These are phyloP conservation scores for Rhagium mordax DNA, from an alignment of 2,888 invertebrate genomes.

Conservation along the genomic window DNA sequence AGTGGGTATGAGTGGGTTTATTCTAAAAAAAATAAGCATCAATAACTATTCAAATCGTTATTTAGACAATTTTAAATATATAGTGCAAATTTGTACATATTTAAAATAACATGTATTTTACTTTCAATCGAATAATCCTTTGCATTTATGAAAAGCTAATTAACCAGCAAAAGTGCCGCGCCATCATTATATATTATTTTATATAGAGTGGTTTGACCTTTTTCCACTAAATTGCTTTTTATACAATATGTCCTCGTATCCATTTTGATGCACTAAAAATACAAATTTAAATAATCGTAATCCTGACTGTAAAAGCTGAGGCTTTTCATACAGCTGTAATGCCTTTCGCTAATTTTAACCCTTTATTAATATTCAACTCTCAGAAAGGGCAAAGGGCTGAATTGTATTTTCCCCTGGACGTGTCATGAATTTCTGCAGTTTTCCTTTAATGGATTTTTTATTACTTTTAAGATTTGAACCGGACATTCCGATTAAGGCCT, in stretches of 20 bases:
- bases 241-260: not conserved
- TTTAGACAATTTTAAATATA: too few relatives aligned
- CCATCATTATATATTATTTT: not conserved
- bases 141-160: not conserved
- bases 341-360: slow-evolving; percentile 14
- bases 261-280: not conserved
- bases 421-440: slow-evolving; percentile 23
- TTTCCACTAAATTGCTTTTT: slow-evolving; percentile 13
- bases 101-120: not conserved
- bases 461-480: slow-evolving; percentile 24
- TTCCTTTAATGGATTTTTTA: slow-evolving; percentile 31
- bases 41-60: too few relatives aligned
- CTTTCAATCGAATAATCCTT: not conserved
- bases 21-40: too few relatives aligned
- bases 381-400: slow-evolving; percentile 5
- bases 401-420: slow-evolving; percentile 17
- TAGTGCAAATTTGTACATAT: too few relatives aligned
- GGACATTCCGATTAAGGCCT: not conserved
- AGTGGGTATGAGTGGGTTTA: too few relatives aligned
- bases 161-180: not conserved
- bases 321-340: not conserved
- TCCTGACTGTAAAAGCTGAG: not conserved
- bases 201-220: not conserved
- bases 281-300: not conserved
- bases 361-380: slow-evolving; percentile 26